Conservation (phyloP, 2,888 invertebrate genomes). For the Cantharis nigra region DNA sequence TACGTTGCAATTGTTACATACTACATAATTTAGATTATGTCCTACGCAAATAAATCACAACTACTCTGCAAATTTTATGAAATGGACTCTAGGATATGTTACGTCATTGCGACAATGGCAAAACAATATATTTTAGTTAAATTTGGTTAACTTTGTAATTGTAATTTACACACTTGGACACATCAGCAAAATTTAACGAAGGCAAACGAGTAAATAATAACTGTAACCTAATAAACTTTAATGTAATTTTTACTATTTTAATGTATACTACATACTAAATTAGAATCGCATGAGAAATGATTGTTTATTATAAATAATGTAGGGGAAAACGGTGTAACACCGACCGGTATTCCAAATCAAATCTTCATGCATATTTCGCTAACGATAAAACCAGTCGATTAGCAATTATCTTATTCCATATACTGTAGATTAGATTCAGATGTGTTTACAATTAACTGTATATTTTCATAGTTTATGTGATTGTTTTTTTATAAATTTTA, state of each 20-base stretch:
- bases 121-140: not conserved
- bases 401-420: no score
- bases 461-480: no score
- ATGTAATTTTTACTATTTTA: not conserved
- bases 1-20: not conserved
- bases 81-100: not conserved
- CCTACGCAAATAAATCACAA: not conserved
- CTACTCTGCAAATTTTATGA: not conserved
- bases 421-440: no score
- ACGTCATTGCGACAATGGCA: not conserved
- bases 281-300: not conserved
- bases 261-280: not conserved
- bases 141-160: not conserved
- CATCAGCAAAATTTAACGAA: not conserved
- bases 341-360: no score
- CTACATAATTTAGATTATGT: not conserved
- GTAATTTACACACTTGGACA: not conserved
- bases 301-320: not conserved
- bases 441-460: no score
- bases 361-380: no score
- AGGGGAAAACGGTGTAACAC: no score
- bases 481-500: no score
- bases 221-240: not conserved
- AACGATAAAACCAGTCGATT: no score
- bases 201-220: not conserved